A percentile compares a stretch with the other conserved stretches of the same genome.
phyloP scores from a whole-genome alignment of 2,113 vertebrate species.

The Pipa parva region DNA sequence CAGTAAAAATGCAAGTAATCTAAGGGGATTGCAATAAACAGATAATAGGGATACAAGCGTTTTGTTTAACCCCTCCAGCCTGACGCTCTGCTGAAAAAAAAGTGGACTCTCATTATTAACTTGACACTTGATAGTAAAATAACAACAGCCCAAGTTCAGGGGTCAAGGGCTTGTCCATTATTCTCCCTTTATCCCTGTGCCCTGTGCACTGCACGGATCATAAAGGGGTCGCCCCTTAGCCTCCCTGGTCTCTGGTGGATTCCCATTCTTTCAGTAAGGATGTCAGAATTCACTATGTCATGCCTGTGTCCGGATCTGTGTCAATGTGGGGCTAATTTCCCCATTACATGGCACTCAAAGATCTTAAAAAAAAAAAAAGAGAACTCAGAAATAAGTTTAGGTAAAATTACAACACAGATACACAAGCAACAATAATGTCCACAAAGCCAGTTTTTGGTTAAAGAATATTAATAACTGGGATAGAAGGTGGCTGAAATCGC shows the following conservation, averaged over 20 bases:
- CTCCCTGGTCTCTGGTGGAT: constrained; percentile 10
- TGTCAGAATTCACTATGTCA: neutral
- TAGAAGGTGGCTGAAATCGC: too few relatives aligned
- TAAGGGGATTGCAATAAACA: constrained; percentile 40
- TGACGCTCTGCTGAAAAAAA: constrained; percentile 28
- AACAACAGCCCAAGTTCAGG: constrained; percentile 42
- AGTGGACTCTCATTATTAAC: constrained; percentile 44
- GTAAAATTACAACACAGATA: too few relatives aligned
- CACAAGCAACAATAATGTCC: too few relatives aligned
- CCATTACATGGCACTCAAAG: neutral
- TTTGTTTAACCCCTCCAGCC: constrained; percentile 44
- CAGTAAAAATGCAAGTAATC: constrained; percentile 25
- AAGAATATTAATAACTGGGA: too few relatives aligned
- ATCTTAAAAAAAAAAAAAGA: neutral
- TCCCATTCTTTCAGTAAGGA: constrained; percentile 5
- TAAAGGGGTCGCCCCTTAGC: constrained; percentile 18
- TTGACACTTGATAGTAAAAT: constrained; percentile 45
- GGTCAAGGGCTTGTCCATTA: constrained; percentile 44
- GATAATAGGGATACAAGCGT: constrained; percentile 34
- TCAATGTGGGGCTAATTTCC: constrained; percentile 1
- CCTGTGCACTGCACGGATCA: constrained; percentile 31
- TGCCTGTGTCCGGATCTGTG: neutral
- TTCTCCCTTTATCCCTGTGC: constrained; percentile 26
- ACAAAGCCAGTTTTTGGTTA: too few relatives aligned
- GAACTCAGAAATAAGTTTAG: too few relatives aligned